Base-by-base conservation (phyloP, 2,797 vertebrate species). In the Emydoidea blandingii region DNA sequence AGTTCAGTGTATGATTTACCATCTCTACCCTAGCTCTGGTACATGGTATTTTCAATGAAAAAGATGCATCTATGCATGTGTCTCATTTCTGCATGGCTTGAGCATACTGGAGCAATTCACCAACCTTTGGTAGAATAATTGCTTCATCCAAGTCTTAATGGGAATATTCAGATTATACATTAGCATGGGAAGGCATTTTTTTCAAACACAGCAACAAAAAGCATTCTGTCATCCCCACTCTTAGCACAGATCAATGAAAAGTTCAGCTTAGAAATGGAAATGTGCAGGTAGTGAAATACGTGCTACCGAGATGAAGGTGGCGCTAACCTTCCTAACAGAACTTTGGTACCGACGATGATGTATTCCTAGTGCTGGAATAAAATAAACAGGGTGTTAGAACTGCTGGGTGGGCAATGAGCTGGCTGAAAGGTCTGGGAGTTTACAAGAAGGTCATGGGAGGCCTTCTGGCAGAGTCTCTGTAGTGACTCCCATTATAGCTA, bases 231-330 rank as follows among this genome's bases (percentile, higher is more conserved):
- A 57, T 25, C 8, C 1, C 1, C 76, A 57, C 6, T 83, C 8
- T 41, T 85, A 31, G 25, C 57, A 72, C 34, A 29, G 72, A 74
- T 90, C 62, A 56, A 50, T 83, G 90, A 81, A 5, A 11, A 11
- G 27, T 89, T 87, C 90, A 68, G 37, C 19, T 95, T 41, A 93
- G 74, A 95, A 96, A 85, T 92, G 1, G 72, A 15, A 47, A 84
- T 76, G 18, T 68, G 65, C 14, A 86, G 79, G 79, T 83, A 9
- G 34, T 68, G n/a, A 68, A n/a, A 68, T 68, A 68, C 2, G 52
- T 82, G 44, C 12, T 94, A 16, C 2, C 9, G 79, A 56, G 23
- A 57, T 83, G 29, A 12, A 49, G 89, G 53, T 68, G 65, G 8
- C 41, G 34, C 47, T 29, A 16, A 5, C 8, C 80, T 88, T 29